Conservation (phyloP, 64 coral and sea anemone genomes). For the Stichodactyla mertensii region DNA sequence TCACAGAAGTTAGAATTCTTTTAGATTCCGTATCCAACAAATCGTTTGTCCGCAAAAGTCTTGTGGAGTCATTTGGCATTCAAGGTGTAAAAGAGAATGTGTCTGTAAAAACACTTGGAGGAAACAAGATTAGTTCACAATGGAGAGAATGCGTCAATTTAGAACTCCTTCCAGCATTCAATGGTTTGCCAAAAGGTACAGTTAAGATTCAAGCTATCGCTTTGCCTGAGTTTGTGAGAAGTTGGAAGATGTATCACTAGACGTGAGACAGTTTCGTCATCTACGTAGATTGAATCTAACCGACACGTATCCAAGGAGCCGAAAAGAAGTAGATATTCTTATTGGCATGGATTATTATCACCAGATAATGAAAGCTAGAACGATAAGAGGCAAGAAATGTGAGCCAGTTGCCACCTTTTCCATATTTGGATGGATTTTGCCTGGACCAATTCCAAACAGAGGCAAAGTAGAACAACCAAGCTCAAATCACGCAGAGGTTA, state of each 20-base stretch:
- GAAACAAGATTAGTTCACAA: constrained; percentile 7
- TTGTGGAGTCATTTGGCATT: not conserved
- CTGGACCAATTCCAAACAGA: not conserved
- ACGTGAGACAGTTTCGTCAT: constrained; percentile 1
- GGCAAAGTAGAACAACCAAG: not conserved
- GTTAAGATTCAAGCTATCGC: constrained; percentile 4
- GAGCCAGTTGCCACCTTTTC: constrained; percentile 7
- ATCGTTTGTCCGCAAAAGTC: constrained; percentile 15
- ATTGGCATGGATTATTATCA: constrained; percentile 22
- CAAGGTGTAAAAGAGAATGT: not conserved
- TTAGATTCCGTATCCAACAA: not conserved
- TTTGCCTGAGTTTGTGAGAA: not conserved
- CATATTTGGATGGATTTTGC: constrained; percentile 27
- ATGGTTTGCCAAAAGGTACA: not conserved
- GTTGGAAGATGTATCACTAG: constrained; percentile 1
- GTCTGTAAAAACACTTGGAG: not conserved
- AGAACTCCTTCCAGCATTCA: not conserved
- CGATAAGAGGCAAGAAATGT: not conserved
- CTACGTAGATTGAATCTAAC: not conserved
- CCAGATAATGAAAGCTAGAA: constrained; percentile 12
- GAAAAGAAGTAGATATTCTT: constrained; percentile 7
- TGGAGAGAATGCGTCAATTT: constrained; percentile 9
- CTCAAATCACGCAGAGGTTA: constrained; percentile 5
- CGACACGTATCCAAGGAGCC: constrained; percentile 2
- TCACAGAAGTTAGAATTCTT: constrained; percentile 7